These are phyloP conservation scores for Mesitornis unicolor DNA, from an alignment of 2,113 vertebrate species.

Conservation along the genomic window DNA sequence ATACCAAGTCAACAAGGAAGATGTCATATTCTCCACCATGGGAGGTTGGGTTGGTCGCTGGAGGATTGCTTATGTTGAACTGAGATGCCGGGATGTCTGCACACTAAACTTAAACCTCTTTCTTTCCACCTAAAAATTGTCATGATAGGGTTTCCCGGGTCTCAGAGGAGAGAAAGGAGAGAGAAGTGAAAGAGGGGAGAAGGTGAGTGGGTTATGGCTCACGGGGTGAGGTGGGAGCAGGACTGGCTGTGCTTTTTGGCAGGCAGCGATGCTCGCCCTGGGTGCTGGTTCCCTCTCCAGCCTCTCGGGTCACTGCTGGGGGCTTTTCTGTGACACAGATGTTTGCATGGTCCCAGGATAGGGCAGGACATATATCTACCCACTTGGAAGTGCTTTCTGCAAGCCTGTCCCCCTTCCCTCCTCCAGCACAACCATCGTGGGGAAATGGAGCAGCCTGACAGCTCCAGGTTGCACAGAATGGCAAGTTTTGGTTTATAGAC, in stretches of 20 bases:
- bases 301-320: background rate
- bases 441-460: background rate
- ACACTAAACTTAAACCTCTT: background rate
- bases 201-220: conserved; percentile 72
- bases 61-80: background rate
- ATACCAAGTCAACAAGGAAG: background rate
- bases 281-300: background rate
- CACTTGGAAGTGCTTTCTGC: background rate
- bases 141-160: conserved; percentile 88
- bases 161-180: conserved; percentile 90
- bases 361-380: background rate
- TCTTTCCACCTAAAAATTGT: background rate
- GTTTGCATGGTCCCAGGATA: background rate
- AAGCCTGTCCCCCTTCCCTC: background rate
- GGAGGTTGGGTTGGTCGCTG: background rate
- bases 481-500: background rate
- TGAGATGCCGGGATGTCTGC: background rate
- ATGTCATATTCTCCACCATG: background rate
- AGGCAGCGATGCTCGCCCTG: background rate
- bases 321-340: background rate
- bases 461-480: background rate
- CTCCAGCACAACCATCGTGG: background rate
- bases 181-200: conserved; percentile 88
- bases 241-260: background rate
- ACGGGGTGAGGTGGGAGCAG: background rate